Evolutionary conservation across 2,797 vertebrate species (phyloP), one percentile per base, ranked within the genome.

Genomic region (Clarias platycephalus): DNA sequence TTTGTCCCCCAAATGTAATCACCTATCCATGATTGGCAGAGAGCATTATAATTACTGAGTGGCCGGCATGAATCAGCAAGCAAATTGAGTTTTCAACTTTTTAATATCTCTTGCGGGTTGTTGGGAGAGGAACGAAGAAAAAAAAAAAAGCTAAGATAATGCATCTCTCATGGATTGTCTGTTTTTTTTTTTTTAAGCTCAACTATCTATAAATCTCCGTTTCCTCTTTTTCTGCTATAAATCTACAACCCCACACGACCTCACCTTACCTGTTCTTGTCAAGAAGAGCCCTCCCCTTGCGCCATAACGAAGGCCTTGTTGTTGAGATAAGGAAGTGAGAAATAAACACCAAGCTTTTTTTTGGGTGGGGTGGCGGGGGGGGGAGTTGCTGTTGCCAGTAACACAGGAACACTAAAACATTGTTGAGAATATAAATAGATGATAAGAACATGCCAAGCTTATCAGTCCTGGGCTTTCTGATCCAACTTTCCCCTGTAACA

Each of bases 301-400:
- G 86, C 79, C 85, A 87, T 89, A 86, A 81, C 67, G 85, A 82
- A 89, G 90, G 85, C 84, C 87, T 83, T 86, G 86, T 87, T 89
- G 66, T 71, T 78, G 87, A 91, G 94, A 95, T 95, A 94, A 92
- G 92, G 88, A 93, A 92, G 92, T 93, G 93, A 93, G 91, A 93
- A 90, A 88, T 92, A 91, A 92, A 93, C 89, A 92, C 80, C 1
- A 81, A 70, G 81, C 15, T 2, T 53, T 2, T 53, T 72, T 26
- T 16, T 12, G 80, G n/a, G n/a, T n/a, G n/a, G n/a, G n/a, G n/a
- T n/a, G n/a, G n/a, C n/a, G n/a, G 66, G 49, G 4, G 80, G 66
- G 85, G 12, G 78, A 60, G 49, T 76, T 85, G 88, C 53, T 86
- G 86, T 85, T 92, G 92, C 90, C 90, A 90, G 87, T 90, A 88